A percentile compares a stretch with the other conserved stretches of the same genome.
These are phyloP conservation scores for Hypocryptadius cinnamomeus DNA, from an alignment of 2,113 vertebrate genomes.

Conservation along the genomic window DNA sequence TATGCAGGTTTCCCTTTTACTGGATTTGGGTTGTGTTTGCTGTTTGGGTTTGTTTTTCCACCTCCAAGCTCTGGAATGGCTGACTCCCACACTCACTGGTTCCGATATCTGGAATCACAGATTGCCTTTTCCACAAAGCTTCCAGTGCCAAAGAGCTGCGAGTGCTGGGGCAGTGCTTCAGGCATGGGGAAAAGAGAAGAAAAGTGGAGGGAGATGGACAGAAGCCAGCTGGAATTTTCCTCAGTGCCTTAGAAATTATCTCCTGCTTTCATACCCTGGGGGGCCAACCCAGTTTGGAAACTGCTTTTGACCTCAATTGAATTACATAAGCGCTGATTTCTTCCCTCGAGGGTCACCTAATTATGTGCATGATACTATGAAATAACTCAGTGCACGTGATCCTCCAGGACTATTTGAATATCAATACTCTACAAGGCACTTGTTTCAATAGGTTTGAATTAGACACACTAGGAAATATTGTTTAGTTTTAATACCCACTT, in stretches of 20 bases:
- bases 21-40: neutral
- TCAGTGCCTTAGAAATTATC: neutral
- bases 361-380: neutral
- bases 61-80: neutral
- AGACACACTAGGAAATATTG: neutral
- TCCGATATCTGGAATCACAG: neutral
- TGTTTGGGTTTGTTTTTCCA: accelerated
- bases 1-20: neutral
- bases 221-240: neutral
- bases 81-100: neutral
- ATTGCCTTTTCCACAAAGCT: neutral
- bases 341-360: constrained; percentile 16
- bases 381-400: neutral
- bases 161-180: neutral
- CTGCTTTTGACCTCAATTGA: constrained; percentile 5
- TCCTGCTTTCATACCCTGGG: neutral
- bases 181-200: neutral
- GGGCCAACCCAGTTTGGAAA: constrained; percentile 21
- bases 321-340: constrained; percentile 3
- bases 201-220: neutral
- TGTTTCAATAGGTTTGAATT: constrained; percentile 15
- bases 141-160: neutral
- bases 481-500: neutral
- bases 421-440: neutral
- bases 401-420: constrained; percentile 24